These are phyloP conservation scores for Xylophagus ater DNA, from an alignment of 2,888 invertebrate species.

Conservation along the genomic window DNA sequence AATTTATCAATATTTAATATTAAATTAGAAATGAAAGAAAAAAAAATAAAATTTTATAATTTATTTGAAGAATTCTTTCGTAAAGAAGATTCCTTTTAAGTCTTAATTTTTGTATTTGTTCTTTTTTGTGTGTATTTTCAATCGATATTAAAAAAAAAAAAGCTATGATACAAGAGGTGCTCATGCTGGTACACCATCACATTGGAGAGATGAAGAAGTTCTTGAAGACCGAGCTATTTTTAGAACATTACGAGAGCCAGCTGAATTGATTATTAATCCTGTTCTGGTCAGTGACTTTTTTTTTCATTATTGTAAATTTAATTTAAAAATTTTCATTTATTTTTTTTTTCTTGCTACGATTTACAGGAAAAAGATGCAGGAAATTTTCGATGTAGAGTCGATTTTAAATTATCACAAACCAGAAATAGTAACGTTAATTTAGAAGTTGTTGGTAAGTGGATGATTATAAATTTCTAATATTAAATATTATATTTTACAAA, in stretches of 20 bases:
- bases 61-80: not conserved
- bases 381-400: constrained; percentile 64
- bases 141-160: constrained; percentile 24
- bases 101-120: not conserved
- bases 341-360: not conserved
- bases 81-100: constrained; percentile 1
- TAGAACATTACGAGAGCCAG: constrained; percentile 46
- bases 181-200: constrained; percentile 45
- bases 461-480: too few species aligned
- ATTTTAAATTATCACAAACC: constrained; percentile 66
- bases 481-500: too few species aligned
- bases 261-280: constrained; percentile 48
- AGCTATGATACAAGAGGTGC: constrained; percentile 53
- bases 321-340: constrained; percentile 3
- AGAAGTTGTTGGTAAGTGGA: constrained; percentile 64
- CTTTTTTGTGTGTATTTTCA: constrained; percentile 11
- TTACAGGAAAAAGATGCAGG: constrained; percentile 55
- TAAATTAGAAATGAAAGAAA: too few species aligned
- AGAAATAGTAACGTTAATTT: constrained; percentile 66
- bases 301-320: constrained; percentile 4
- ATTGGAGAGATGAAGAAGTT: constrained; percentile 51
- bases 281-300: constrained; percentile 39
- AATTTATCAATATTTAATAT: constrained; percentile 1
- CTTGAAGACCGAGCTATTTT: constrained; percentile 50
- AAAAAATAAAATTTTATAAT: not conserved